Evolutionary conservation across 2,888 invertebrate species (phyloP).

Genomic region (Anarsia innoxiella): DNA sequence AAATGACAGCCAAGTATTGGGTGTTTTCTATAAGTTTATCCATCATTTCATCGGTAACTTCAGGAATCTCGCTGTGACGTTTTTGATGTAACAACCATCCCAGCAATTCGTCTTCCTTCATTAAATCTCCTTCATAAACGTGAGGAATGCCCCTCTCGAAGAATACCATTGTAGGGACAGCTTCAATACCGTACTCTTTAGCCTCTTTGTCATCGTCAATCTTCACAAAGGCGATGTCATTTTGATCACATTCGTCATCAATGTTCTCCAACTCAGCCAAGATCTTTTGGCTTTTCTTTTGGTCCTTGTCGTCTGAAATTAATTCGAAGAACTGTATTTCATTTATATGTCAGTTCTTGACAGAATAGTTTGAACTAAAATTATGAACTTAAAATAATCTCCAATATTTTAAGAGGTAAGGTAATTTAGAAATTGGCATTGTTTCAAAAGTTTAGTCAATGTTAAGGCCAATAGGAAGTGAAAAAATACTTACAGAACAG

Average conservation of each 20-base stretch:
- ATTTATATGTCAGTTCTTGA: slow-evolving; percentile 69
- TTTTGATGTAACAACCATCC: slow-evolving; percentile 95
- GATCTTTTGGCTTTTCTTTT: slow-evolving; percentile 91
- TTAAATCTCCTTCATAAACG: slow-evolving; percentile 87
- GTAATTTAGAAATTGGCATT: slow-evolving; percentile 43
- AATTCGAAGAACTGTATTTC: slow-evolving; percentile 64
- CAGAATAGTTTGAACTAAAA: slow-evolving; percentile 33
- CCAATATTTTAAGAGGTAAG: slow-evolving; percentile 24
- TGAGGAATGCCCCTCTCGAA: slow-evolving; percentile 84
- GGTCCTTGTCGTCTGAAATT: slow-evolving; percentile 89
- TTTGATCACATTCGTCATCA: slow-evolving; percentile 94
- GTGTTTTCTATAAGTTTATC: slow-evolving; percentile 89
- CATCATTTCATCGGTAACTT: slow-evolving; percentile 95
- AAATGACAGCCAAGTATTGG: slow-evolving; percentile 89
- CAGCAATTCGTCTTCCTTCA: slow-evolving; percentile 91
- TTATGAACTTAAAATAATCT: slow-evolving; percentile 24
- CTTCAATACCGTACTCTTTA: slow-evolving; percentile 91
- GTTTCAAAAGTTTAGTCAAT: slow-evolving; percentile 38
- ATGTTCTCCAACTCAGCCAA: slow-evolving; percentile 91
- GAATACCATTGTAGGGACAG: slow-evolving; percentile 86
- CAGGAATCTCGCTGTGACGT: slow-evolving; percentile 92
- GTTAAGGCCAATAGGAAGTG: slow-evolving; percentile 25
- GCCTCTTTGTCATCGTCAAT: slow-evolving; percentile 92
- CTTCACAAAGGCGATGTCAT: slow-evolving; percentile 93
- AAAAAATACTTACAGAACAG: slow-evolving; percentile 86